Evolutionary conservation across 1,140 invertebrate genomes (phyloP).

Genomic region (Lordiphosa stackelbergi): DNA sequence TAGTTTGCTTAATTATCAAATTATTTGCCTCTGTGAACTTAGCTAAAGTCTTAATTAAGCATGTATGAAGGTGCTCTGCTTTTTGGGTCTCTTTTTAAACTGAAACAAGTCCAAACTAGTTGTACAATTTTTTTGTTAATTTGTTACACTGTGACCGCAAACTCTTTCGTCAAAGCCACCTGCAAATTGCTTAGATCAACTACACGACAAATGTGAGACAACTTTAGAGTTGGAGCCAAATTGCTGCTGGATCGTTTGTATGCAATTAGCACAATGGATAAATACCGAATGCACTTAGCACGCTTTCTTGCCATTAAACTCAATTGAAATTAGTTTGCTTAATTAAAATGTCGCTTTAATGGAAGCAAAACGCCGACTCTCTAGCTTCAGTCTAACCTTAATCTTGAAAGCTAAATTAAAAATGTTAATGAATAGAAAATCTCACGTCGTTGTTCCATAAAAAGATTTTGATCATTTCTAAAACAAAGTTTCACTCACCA

Average conservation of each 20-base stretch:
- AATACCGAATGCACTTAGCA: constrained; percentile 16
- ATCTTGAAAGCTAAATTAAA: constrained; percentile 58
- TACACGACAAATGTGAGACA: constrained; percentile 7
- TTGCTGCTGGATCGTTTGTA: constrained; percentile 15
- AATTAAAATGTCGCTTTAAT: constrained; percentile 29
- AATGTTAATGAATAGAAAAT: constrained; percentile 70
- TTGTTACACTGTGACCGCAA: constrained; percentile 21
- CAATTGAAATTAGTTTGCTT: constrained; percentile 33
- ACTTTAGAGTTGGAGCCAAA: constrained; percentile 5
- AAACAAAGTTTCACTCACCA: constrained; percentile 52
- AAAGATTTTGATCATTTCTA: constrained; percentile 49
- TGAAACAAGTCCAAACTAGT: constrained; percentile 30
- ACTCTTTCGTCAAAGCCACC: constrained; percentile 29
- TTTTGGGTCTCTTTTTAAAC: constrained; percentile 13
- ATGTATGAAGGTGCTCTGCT: neutral
- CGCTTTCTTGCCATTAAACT: constrained; percentile 39
- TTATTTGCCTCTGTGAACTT: too few relatives aligned
- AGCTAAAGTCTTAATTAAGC: too few relatives aligned
- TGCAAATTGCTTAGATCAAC: constrained; percentile 36
- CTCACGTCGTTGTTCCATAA: constrained; percentile 34
- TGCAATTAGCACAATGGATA: constrained; percentile 1
- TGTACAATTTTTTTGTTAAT: constrained; percentile 9
- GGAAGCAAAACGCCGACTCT: constrained; percentile 17
- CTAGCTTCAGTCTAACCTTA: constrained; percentile 27
- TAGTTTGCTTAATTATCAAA: too few relatives aligned